These are phyloP conservation scores for Latrodectus hesperus DNA, from an alignment of 2,888 invertebrate genomes.

Conservation along the genomic window DNA sequence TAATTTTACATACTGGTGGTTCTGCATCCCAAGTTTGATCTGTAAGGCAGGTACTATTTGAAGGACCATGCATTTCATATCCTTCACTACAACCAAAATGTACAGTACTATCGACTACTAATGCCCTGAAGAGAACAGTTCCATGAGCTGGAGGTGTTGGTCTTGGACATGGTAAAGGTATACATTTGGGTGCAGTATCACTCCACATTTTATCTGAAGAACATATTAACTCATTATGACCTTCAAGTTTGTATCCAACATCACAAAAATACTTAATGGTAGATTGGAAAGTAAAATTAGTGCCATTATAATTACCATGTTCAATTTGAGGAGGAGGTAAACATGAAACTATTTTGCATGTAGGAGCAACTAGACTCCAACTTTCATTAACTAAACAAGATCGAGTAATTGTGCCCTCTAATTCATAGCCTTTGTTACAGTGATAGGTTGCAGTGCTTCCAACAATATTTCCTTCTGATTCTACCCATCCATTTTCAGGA, in stretches of 20 bases:
- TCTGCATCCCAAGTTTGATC: conserved; percentile 65
- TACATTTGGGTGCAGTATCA: conserved; percentile 71
- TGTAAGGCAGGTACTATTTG: conserved; percentile 53
- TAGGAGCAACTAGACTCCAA: conserved; percentile 68
- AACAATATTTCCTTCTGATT: conserved; percentile 48
- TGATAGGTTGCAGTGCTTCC: conserved; percentile 65
- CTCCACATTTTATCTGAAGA: conserved; percentile 73
- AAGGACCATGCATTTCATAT: conserved; percentile 61
- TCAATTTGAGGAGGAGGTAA: conserved; percentile 53
- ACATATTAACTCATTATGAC: conserved; percentile 68
- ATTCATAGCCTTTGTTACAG: conserved; percentile 69
- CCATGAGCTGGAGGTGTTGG: conserved; percentile 60
- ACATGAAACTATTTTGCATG: conserved; percentile 67
- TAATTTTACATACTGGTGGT: conserved; percentile 58
- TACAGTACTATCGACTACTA: conserved; percentile 59
- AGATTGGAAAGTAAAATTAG: conserved; percentile 39
- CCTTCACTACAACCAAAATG: conserved; percentile 70
- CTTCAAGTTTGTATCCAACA: conserved; percentile 64
- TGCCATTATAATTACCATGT: conserved; percentile 51
- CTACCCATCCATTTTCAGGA: conserved; percentile 51
- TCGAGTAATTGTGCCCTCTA: conserved; percentile 65
- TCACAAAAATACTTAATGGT: conserved; percentile 68
- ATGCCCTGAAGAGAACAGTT: conserved; percentile 44
- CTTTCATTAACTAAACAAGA: conserved; percentile 67
- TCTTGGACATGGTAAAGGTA: conserved; percentile 59